Conservation (phyloP, 1,140 invertebrate species). For the Drosophila truncata region DNA sequence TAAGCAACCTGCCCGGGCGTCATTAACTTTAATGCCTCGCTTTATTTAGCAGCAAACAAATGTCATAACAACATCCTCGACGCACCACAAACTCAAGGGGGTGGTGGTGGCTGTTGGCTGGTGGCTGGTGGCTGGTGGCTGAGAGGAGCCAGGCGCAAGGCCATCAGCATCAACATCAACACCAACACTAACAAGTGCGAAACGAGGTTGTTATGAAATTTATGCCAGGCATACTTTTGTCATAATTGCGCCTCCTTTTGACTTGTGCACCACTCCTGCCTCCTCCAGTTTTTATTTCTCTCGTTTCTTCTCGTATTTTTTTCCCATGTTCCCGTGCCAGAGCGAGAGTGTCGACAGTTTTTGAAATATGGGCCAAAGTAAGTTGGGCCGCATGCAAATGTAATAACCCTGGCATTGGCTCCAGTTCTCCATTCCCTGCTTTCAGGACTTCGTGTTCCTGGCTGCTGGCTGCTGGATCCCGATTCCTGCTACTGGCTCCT, state of each 20-base stretch:
- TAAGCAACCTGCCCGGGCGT: slow-evolving; percentile 80
- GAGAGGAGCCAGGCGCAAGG: slow-evolving; percentile 17
- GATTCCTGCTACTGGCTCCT: slow-evolving; percentile 21
- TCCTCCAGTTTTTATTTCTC: slow-evolving; percentile 11
- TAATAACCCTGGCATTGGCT: slow-evolving; percentile 65
- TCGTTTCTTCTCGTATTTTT: slow-evolving; percentile 20
- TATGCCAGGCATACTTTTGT: slow-evolving; percentile 81
- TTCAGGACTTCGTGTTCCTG: background rate
- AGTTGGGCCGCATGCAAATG: slow-evolving; percentile 67
- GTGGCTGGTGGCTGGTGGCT: background rate
- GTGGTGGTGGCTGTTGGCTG: slow-evolving; percentile 2
- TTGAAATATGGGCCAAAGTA: slow-evolving; percentile 75
- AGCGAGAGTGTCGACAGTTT: slow-evolving; percentile 78
- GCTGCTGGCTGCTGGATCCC: background rate
- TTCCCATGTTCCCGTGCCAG: slow-evolving; percentile 20
- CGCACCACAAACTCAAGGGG: slow-evolving; percentile 29
- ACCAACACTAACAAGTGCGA: slow-evolving; percentile 70
- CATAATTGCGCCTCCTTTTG: slow-evolving; percentile 80
- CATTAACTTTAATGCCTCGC: slow-evolving; percentile 82
- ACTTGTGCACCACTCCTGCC: slow-evolving; percentile 57
- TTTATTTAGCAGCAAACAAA: slow-evolving; percentile 83
- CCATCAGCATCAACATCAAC: slow-evolving; percentile 44
- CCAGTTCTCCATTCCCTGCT: background rate
- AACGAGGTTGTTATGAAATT: slow-evolving; percentile 74
- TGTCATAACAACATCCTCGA: slow-evolving; percentile 75